Evolutionary conservation across 2,113 vertebrate genomes (phyloP).

Genomic region (Laterallus jamaicensis): DNA sequence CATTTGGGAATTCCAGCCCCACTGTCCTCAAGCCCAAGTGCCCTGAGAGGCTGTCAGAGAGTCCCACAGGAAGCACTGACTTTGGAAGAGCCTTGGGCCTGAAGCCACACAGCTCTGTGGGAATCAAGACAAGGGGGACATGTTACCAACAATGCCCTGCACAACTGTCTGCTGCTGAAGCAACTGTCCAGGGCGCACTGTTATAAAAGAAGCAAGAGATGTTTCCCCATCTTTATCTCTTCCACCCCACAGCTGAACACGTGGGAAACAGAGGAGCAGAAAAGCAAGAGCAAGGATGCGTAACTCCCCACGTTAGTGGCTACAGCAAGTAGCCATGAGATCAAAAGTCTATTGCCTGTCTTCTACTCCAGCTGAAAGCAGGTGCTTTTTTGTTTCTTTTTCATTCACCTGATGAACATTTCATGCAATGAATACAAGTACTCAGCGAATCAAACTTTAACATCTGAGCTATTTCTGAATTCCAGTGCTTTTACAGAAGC

Average conservation of each 20-base stretch:
- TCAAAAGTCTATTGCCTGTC: not conserved
- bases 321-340: not conserved
- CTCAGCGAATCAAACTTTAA: not conserved
- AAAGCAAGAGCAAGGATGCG: not conserved
- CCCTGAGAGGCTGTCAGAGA: not conserved
- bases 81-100: not conserved
- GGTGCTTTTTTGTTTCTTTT: not conserved
- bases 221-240: not conserved
- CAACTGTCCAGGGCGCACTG: too few species aligned
- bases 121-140: fast-evolving
- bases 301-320: too few species aligned
- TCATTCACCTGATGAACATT: not conserved
- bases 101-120: fast-evolving
- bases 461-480: not conserved
- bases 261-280: not conserved
- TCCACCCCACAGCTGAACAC: not conserved
- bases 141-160: fast-evolving
- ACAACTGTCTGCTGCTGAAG: not conserved
- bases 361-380: not conserved
- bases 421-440: not conserved
- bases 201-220: not conserved
- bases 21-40: not conserved
- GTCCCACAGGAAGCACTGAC: not conserved
- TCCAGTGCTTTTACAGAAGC: not conserved
- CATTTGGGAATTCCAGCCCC: not conserved